Evolutionary conservation across 2,888 invertebrate species (phyloP), one percentile per base, ranked within the genome.

Genomic region (Lepidocyrtinus sp.): DNA sequence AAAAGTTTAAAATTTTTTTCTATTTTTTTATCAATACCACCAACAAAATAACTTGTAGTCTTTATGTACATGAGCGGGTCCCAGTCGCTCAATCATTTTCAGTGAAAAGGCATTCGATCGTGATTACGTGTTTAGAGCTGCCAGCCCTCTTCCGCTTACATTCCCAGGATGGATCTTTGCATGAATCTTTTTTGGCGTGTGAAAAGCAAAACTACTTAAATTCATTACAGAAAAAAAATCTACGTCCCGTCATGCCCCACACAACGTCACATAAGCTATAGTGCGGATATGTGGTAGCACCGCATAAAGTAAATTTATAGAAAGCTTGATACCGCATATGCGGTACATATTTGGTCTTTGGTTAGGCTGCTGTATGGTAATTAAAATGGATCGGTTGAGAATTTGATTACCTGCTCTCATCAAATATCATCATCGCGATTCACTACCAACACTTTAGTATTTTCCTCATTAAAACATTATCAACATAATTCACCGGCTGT

Each of bases 81-180:
- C n/a, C n/a, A n/a, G n/a, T 76, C 59, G 65, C 45, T 76, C 76
- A 76, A 76, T 76, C 76, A 76, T 65, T 64, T 62, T n/a, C 17
- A 17, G 64, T 71, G 61, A 61, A 77, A 72, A 71, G 61, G 21
- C 26, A 71, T 70, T 70, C 71, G 77, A 77, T 72, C 65, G 67
- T 72, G 81, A 81, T 76, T 81, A 81, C 81, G 81, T 81, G 81
- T 76, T 72, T 67, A 71, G 67, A 68, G 62, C 50, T 46, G 68
- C 81, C 75, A 72, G 75, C 81, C 81, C 81, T n/a, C 81, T 81
- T 81, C 81, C 81, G 81, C 68, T n/a, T 67, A 71, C 76, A 65
- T 70, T 67, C 67, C 68, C 59, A 77, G 72, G 77, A 77, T 77
- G 77, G 77, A 77, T 77, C 77, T 77, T 77, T 71, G 71, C 67